These are phyloP conservation scores for Ophraella communa DNA, from an alignment of 2,888 invertebrate genomes.

Conservation along the genomic window DNA sequence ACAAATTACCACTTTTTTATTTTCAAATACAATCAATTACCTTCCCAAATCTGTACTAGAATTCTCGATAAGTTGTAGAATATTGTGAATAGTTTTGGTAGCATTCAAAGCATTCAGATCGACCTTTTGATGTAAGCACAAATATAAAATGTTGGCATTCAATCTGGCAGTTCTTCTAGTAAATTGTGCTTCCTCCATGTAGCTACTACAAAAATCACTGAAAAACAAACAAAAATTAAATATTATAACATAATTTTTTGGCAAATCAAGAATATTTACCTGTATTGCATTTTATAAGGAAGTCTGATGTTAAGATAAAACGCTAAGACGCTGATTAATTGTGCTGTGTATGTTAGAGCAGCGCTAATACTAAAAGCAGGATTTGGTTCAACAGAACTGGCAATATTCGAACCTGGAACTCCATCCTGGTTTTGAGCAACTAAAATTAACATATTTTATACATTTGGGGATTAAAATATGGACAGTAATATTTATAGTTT, in stretches of 20 bases:
- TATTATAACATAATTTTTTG: too few relatives aligned
- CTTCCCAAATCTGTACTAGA: conserved; percentile 75
- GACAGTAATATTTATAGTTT: conserved; percentile 3
- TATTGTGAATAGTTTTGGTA: conserved; percentile 74
- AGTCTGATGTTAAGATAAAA: conserved; percentile 83
- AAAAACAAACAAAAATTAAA: too few relatives aligned
- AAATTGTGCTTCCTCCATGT: conserved; percentile 75
- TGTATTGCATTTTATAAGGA: conserved; percentile 75
- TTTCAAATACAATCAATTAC: conserved; percentile 58
- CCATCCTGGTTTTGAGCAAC: conserved; percentile 66
- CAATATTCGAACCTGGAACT: conserved; percentile 60
- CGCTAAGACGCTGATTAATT: conserved; percentile 81
- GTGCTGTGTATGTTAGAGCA: conserved; percentile 85
- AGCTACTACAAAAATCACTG: conserved; percentile 83
- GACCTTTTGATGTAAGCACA: conserved; percentile 80
- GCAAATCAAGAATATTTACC: conserved; percentile 56
- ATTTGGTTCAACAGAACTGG: conserved; percentile 67
- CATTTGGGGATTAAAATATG: too few relatives aligned
- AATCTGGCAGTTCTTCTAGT: conserved; percentile 76
- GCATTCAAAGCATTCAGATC: conserved; percentile 69
- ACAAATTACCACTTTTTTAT: background rate
- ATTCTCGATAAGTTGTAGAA: conserved; percentile 72
- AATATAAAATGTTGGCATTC: conserved; percentile 79
- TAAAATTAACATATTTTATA: conserved; percentile 48
- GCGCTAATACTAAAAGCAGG: conserved; percentile 78